phyloP scores from a whole-genome alignment of 2,888 invertebrate species.

The Diplolepis rosae region DNA sequence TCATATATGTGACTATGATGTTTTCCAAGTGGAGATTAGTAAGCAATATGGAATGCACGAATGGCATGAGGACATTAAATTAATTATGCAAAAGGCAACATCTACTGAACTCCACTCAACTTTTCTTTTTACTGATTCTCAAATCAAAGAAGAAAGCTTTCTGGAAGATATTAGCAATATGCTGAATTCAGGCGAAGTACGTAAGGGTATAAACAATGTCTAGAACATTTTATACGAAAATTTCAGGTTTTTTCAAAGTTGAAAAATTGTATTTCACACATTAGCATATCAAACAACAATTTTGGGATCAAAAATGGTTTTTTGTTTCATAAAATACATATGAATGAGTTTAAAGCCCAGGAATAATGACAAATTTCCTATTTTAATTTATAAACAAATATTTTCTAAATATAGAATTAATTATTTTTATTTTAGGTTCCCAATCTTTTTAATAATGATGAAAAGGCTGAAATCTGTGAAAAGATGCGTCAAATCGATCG shows the following conservation, averaged over 20 bases:
- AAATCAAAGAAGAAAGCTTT: slow-evolving; percentile 95
- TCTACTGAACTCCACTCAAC: slow-evolving; percentile 90
- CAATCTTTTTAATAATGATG: slow-evolving; percentile 89
- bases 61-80: slow-evolving; percentile 94
- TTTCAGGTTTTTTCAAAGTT: too few species aligned
- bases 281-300: too few species aligned
- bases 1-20: slow-evolving; percentile 95
- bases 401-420: neutral
- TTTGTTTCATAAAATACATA: too few species aligned
- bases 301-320: too few species aligned
- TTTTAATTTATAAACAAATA: too few species aligned
- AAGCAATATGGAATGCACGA: slow-evolving; percentile 88
- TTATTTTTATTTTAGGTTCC: slow-evolving; percentile 76
- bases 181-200: slow-evolving; percentile 90
- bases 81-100: slow-evolving; percentile 85
- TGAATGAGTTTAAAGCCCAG: too few species aligned
- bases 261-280: too few species aligned
- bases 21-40: slow-evolving; percentile 92
- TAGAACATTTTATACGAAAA: neutral
- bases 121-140: slow-evolving; percentile 92
- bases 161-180: slow-evolving; percentile 95
- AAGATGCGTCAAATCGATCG: slow-evolving; percentile 94
- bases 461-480: slow-evolving; percentile 92
- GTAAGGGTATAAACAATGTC: neutral
- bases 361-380: too few species aligned